Evolutionary conservation across 2,113 vertebrate species (phyloP), one percentile per base, ranked within the genome.

Genomic region (Apteryx mantelli): DNA sequence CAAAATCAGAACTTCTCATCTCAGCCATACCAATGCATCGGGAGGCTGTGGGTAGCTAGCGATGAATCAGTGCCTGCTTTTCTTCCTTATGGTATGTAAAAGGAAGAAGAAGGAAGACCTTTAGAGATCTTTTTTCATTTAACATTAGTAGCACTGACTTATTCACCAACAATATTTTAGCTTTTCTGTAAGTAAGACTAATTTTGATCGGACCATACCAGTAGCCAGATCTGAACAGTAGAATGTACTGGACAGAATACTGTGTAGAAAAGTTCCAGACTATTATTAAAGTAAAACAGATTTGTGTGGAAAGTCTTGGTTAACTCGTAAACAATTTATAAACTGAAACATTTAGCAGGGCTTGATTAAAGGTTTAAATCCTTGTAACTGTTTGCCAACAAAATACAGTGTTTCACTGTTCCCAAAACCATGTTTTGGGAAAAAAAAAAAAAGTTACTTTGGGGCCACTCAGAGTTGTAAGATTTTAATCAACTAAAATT

Each of bases 271-370:
- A 94, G 76, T 95, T 91, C 30, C 85, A 95, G 86, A 65, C 83
- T 97, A 86, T 89, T 83, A 94, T 91, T 97, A 85, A 95, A 95
- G 77, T 75, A 81, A 83, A 97, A 88, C 84, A 93, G 56, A 95
- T 96, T 96, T 95, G 42, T 83, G 68, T 94, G 85, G 86, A 94
- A 93, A 96, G n/a, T 93, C 53, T 56, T 89, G 60, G 66, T 93
- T 94, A 94, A 96, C 92, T 95, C 92, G 93, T 97, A 97, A 97
- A 97, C 93, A 97, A 96, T 92, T 96, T 97, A 97, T 94, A 96
- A 97, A 95, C 88, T 86, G 66, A 91, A 96, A 61, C 58, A 96
- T 95, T 94, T 91, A 97, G 66, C 69, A 83, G 77, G 58, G 87
- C 85, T 97, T 98, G 94, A 97, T 97, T 97, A 96, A 97, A 98